These are phyloP conservation scores for Taeniopygia guttata DNA, from an alignment of 2,797 vertebrate genomes.

Conservation along the genomic window DNA sequence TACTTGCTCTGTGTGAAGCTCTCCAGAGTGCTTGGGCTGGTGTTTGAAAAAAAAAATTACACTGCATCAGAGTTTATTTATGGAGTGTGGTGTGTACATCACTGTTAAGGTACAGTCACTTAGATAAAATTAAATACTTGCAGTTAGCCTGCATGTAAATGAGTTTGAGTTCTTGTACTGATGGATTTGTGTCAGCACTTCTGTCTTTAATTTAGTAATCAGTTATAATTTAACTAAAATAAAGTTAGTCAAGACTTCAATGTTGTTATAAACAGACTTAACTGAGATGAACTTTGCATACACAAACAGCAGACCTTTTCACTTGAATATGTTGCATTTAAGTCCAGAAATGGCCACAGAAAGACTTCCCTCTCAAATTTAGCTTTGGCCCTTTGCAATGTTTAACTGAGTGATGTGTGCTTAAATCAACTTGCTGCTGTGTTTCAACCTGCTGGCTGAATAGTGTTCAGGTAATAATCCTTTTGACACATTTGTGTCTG, in stretches of 20 bases:
- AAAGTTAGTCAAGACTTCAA: background rate
- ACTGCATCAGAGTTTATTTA: background rate
- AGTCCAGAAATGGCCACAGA: background rate
- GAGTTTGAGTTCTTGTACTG: background rate
- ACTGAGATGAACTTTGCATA: background rate
- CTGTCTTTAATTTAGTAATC: background rate
- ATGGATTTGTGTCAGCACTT: conserved; percentile 35
- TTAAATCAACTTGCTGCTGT: background rate
- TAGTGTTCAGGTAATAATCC: background rate
- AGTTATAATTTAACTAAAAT: background rate
- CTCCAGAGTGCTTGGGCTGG: background rate
- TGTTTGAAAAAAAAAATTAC: background rate
- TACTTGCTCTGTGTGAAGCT: background rate
- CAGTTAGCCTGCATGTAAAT: background rate
- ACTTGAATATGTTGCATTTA: background rate
- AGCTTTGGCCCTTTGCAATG: background rate
- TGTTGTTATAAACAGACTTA: background rate
- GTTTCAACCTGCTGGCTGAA: background rate
- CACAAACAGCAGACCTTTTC: background rate
- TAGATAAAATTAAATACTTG: conserved; percentile 30
- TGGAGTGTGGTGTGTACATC: background rate
- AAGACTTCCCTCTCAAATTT: background rate
- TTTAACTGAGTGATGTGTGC: background rate
- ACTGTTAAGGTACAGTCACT: conserved; percentile 5
- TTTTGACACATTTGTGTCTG: background rate